A percentile compares a stretch with the other conserved stretches of the same genome.
phyloP scores from a whole-genome alignment of 2,888 invertebrate species.

The Phyllotreta cruciferae region DNA sequence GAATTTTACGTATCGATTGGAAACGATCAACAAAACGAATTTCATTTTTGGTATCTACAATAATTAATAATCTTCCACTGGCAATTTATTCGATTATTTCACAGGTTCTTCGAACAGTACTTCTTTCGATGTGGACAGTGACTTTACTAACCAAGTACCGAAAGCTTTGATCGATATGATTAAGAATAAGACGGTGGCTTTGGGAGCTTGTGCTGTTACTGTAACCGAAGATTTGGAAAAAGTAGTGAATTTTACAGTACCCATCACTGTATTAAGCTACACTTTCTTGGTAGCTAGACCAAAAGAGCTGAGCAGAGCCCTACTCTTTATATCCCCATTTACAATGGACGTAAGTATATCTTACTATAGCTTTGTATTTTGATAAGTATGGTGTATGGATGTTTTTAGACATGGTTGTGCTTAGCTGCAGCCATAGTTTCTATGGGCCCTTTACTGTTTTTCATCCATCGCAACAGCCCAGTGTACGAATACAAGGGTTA shows the following conservation, averaged over 20 bases:
- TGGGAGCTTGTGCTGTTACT: slow-evolving; percentile 69
- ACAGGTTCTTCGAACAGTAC: slow-evolving; percentile 8
- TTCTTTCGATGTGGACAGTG: slow-evolving; percentile 15
- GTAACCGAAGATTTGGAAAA: slow-evolving; percentile 62
- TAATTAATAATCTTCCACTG: too few relatives aligned
- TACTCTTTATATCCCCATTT: slow-evolving; percentile 86
- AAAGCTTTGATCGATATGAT: slow-evolving; percentile 62
- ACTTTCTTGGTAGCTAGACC: slow-evolving; percentile 82
- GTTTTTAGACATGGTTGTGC: slow-evolving; percentile 80
- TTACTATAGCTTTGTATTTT: background rate
- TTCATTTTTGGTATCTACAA: slow-evolving; percentile 11
- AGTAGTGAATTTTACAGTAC: slow-evolving; percentile 77
- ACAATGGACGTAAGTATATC: slow-evolving; percentile 66
- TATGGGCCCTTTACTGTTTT: slow-evolving; percentile 79
- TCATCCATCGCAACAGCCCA: slow-evolving; percentile 76
- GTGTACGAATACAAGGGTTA: slow-evolving; percentile 71
- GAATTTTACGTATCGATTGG: slow-evolving; percentile 76
- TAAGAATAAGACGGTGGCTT: slow-evolving; percentile 61
- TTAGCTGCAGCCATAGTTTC: slow-evolving; percentile 75
- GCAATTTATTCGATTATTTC: too few relatives aligned
- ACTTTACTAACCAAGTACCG: slow-evolving; percentile 33
- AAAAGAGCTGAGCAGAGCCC: slow-evolving; percentile 78
- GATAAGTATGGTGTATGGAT: too few relatives aligned
- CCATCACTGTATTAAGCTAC: slow-evolving; percentile 81
- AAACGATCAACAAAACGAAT: slow-evolving; percentile 45